Percentiles rank a stretch among this genome's conserved stretches.
Conservation (phyloP, 2,888 invertebrate species). For the Lycophotia porphyrea region DNA sequence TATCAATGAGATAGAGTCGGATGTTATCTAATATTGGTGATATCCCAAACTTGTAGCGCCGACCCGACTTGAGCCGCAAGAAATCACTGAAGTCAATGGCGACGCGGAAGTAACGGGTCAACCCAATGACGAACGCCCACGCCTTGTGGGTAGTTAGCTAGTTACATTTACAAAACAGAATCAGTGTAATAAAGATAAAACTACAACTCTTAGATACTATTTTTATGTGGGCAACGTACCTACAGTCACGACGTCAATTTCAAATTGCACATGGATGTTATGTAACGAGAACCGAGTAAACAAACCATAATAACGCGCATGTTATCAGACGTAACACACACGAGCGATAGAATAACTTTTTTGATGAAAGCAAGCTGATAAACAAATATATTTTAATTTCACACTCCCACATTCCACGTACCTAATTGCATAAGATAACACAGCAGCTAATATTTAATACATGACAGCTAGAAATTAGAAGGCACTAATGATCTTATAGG, state of each 20-base stretch:
- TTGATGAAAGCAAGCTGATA: conserved; percentile 11
- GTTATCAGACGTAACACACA: conserved; percentile 7
- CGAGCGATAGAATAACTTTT: not conserved
- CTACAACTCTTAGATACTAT: not conserved
- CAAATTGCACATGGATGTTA: conserved; percentile 13
- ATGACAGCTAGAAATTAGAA: conserved; percentile 1
- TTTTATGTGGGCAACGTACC: conserved; percentile 1
- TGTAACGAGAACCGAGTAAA: conserved; percentile 14
- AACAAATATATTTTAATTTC: conserved; percentile 14
- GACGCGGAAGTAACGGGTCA: conserved; percentile 75
- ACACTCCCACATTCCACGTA: not conserved
- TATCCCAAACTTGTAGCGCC: conserved; percentile 60
- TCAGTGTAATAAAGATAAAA: conserved; percentile 37
- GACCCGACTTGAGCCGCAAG: conserved; percentile 47
- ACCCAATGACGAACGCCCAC: conserved; percentile 71
- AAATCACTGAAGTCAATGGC: conserved; percentile 60
- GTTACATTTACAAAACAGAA: conserved; percentile 46
- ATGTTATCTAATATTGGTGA: conserved; percentile 60
- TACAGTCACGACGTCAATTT: conserved; percentile 1
- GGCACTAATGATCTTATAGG: not conserved
- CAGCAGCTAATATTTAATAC: not conserved
- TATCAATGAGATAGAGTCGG: conserved; percentile 59
- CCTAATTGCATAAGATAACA: not conserved
- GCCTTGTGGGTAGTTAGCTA: conserved; percentile 21
- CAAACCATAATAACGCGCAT: conserved; percentile 10